These are phyloP conservation scores for Idaea straminata DNA, from an alignment of 2,888 invertebrate species.

Conservation along the genomic window DNA sequence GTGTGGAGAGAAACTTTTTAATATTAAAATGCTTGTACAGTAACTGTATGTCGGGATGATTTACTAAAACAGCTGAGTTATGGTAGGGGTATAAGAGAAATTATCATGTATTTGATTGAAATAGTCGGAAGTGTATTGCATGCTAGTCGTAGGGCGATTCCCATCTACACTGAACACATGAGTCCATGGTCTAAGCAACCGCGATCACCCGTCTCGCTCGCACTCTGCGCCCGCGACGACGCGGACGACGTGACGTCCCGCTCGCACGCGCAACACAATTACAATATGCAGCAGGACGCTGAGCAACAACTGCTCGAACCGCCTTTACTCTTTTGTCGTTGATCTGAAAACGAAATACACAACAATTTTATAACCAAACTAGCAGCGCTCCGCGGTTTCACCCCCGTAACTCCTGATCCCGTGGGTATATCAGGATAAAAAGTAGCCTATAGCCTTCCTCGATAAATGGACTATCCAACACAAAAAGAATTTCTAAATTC, in stretches of 20 bases:
- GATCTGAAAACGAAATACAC: constrained; percentile 84
- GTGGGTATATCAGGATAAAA: no score
- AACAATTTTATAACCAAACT: constrained; percentile 11
- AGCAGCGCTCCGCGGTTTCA: no score
- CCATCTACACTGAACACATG: constrained; percentile 70
- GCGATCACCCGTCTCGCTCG: constrained; percentile 48
- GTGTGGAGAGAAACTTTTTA: constrained; percentile 31
- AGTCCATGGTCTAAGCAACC: constrained; percentile 53
- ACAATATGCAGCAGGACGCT: constrained; percentile 95
- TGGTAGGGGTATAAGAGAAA: constrained; percentile 6
- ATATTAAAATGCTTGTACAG: constrained; percentile 14
- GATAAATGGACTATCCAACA: no score
- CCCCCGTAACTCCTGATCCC: no score
- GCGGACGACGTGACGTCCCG: constrained; percentile 37
- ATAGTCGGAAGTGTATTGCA: not conserved
- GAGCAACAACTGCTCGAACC: constrained; percentile 97
- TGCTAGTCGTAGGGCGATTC: constrained; percentile 50
- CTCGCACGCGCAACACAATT: constrained; percentile 68
- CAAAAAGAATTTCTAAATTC: no score
- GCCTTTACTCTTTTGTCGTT: constrained; percentile 97
- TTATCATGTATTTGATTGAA: constrained; percentile 8
- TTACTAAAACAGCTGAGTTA: constrained; percentile 3
- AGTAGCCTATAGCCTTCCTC: no score
- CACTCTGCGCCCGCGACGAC: constrained; percentile 36
- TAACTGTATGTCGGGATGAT: not conserved